Evolutionary conservation across 2,113 vertebrate species (phyloP), one percentile per base, ranked within the genome.

Genomic region (Xenotilapia caudafasciata): DNA sequence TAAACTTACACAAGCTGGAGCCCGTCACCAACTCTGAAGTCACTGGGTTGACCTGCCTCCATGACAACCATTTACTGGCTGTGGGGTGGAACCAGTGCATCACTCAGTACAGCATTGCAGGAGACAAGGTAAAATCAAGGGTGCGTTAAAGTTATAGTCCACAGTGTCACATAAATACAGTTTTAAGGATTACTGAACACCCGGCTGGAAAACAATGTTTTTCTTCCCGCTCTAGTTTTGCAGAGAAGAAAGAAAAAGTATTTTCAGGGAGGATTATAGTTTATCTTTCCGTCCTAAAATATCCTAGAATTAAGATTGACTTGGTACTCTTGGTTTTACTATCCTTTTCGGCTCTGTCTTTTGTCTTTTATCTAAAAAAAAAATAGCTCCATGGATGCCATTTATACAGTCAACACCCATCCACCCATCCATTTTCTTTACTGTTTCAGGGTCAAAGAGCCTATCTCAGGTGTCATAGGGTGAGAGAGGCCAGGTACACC

Each of bases 1-100:
- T 95, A 6, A 96, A 94, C 83, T 86, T 96, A 83, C 95, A 96
- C 90, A 96, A 96, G 35, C 86, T 97, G 84, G 94, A 97, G 89
- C 89, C 95, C 1, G 53, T 94, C 51, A 92, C 90, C 33, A 73
- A 90, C 54, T 90, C 93, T 19, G 93, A 96, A 40, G 95, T 97
- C 79, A 96, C 94, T 2, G 93, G 92, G 13, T 42, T 96, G 31
- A 83, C 93, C 51, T 95, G 94, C 88, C 89, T 95, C 83, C 90
- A 62, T 56, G 87, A 92, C 84, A 92, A 95, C 83, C 88, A 73
- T 73, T 86, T 96, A 56, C 84, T 97, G 31, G 90, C 95, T 12
- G 95, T 96, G 15, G 96, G 96, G 33, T 96, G 95, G 96, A 96
- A 94, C 88, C 93, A 88, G 68, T 86, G 86, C 70, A 90, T 97